These are phyloP conservation scores for Carettochelys insculpta DNA, from an alignment of 2,113 vertebrate genomes.

Conservation along the genomic window DNA sequence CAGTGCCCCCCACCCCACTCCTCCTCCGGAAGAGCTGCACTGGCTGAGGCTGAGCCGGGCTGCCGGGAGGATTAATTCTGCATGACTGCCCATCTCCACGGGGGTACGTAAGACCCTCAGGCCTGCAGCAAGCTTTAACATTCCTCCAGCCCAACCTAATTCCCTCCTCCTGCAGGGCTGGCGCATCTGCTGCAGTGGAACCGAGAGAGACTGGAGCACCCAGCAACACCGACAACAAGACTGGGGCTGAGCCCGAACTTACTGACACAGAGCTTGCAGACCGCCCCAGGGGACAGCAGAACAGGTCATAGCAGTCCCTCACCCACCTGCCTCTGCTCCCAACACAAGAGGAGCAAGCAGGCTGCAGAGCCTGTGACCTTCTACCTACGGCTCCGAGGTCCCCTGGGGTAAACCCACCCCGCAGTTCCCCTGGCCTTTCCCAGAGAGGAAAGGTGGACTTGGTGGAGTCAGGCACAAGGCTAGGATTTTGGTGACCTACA, in stretches of 20 bases:
- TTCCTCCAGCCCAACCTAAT: slow-evolving; percentile 81
- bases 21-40: slow-evolving; percentile 63
- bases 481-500: neutral
- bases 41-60: slow-evolving; percentile 65
- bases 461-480: neutral
- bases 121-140: slow-evolving; percentile 84
- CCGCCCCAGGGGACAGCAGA: neutral
- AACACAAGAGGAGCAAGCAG: neutral
- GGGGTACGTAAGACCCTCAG: slow-evolving; percentile 82
- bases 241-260: neutral
- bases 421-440: neutral
- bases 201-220: slow-evolving; percentile 23
- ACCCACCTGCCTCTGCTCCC: neutral
- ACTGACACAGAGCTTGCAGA: neutral
- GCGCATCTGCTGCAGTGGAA: slow-evolving; percentile 75
- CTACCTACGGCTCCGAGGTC: neutral
- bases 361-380: neutral
- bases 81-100: slow-evolving; percentile 81
- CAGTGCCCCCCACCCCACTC: slow-evolving; percentile 14
- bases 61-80: slow-evolving; percentile 82
- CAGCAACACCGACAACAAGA: neutral
- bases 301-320: neutral
- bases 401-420: neutral
- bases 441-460: neutral
- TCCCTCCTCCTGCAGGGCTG: slow-evolving; percentile 75